Base-by-base conservation (phyloP, 2,888 invertebrate species). In the Metalampra italica region DNA sequence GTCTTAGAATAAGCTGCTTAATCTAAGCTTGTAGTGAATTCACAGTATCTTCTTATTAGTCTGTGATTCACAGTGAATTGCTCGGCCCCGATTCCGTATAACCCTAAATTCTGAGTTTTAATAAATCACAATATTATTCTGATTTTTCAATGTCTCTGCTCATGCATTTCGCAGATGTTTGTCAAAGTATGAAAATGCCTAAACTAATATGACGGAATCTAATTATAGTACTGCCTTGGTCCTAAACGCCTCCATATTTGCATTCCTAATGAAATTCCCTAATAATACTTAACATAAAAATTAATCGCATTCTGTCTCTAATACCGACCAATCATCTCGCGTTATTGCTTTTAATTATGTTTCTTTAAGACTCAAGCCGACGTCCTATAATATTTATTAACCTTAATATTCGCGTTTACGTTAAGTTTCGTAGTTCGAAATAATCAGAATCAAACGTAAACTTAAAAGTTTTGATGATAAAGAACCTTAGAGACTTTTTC, bases 191-290 rank as follows among this genome's bases (percentile, higher is more conserved):
- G 22, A 2, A n/a, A n/a, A 22, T 22, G 22, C 22, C 2, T 22
- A 22, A 22, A 22, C 22, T 22, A 22, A 22, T 22, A 22, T 22
- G 5, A 22, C 22, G 22, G 22, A 34, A 34, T 34, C 34, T 3
- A 34, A 34, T 34, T 34, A n/a, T n/a, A 11, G 11, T 34, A 9
- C 34, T 11, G 11, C 8, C 11, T 11, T 34, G 34, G 34, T 34
- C 8, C 34, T 45, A 48, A 53, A 51, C 52, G 50, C 53, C 46
- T 5, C 57, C 51, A 51, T 69, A 71, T 75, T 75, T 75, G 71
- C 67, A 74, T 75, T 72, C 60, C 47, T 73, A 74, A 75, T 74
- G 65, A 67, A 68, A 66, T 67, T 64, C 54, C 60, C 59, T 59
- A 66, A 70, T 71, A 64, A 69, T 60, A 67, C 65, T 66, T 66